Conservation (phyloP, 2,113 vertebrate species). For the Scomber colias region DNA sequence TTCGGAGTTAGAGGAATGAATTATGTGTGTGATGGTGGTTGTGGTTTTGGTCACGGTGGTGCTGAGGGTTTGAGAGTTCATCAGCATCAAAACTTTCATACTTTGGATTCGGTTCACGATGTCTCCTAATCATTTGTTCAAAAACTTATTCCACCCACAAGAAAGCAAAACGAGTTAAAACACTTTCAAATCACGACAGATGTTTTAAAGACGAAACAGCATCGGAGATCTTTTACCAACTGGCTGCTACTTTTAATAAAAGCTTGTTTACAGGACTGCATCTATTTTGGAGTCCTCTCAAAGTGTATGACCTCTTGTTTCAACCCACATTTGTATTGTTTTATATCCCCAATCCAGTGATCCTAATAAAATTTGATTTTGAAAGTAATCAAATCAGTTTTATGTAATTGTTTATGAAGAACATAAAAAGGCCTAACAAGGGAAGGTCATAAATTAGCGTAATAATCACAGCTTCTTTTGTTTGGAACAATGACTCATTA, state of each 20-base stretch:
- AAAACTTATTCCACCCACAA: slow-evolving; percentile 9
- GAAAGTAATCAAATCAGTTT: slow-evolving; percentile 60
- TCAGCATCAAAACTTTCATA: slow-evolving; percentile 39
- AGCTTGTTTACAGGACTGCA: slow-evolving; percentile 43
- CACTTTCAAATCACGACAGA: slow-evolving; percentile 32
- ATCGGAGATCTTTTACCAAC: slow-evolving; percentile 9
- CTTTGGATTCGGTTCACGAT: slow-evolving; percentile 13
- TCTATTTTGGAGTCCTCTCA: slow-evolving; percentile 1
- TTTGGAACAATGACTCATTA: slow-evolving; percentile 66
- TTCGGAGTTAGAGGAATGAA: neutral
- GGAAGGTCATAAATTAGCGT: slow-evolving; percentile 52
- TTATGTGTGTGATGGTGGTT: slow-evolving; percentile 19
- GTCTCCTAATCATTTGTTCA: slow-evolving; percentile 31
- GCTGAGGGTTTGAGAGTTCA: slow-evolving; percentile 49
- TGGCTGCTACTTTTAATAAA: slow-evolving; percentile 39
- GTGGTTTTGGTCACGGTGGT: slow-evolving; percentile 38
- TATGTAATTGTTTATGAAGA: slow-evolving; percentile 66
- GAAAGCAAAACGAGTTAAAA: slow-evolving; percentile 28
- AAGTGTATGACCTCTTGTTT: slow-evolving; percentile 17
- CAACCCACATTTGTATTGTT: slow-evolving; percentile 34
- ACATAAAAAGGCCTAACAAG: slow-evolving; percentile 52
- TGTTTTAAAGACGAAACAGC: slow-evolving; percentile 36
- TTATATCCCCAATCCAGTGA: slow-evolving; percentile 32
- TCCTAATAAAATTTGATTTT: slow-evolving; percentile 34
- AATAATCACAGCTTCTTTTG: slow-evolving; percentile 49